These are phyloP conservation scores for Epicauta chinensis DNA, from an alignment of 1,140 invertebrate genomes.

Conservation along the genomic window DNA sequence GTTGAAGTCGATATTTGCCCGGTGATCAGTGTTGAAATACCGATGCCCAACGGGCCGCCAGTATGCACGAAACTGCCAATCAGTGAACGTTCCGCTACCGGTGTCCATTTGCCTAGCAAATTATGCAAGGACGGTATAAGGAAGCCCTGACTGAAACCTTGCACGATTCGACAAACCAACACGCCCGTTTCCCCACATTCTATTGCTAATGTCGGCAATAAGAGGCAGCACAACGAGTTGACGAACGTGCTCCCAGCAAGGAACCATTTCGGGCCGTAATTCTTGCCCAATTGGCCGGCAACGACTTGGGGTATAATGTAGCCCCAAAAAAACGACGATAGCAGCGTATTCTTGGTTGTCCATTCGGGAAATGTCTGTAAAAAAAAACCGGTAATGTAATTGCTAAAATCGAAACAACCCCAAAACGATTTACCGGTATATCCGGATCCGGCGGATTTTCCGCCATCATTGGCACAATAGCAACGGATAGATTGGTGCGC, in stretches of 20 bases:
- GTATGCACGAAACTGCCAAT: constrained; percentile 6
- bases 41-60: constrained; percentile 63
- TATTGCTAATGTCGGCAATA: constrained; percentile 43
- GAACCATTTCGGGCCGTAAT: constrained; percentile 56
- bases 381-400: neutral
- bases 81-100: constrained; percentile 48
- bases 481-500: constrained; percentile 1
- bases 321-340: constrained; percentile 62
- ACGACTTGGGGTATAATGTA: constrained; percentile 52
- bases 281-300: constrained; percentile 58
- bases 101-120: constrained; percentile 70
- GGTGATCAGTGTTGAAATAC: constrained; percentile 62
- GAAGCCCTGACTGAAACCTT: constrained; percentile 72
- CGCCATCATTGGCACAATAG: constrained; percentile 6
- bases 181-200: constrained; percentile 45
- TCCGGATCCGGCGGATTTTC: neutral
- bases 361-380: constrained; percentile 7
- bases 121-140: constrained; percentile 72
- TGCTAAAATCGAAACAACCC: neutral
- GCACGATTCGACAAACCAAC: constrained; percentile 56
- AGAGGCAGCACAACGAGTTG: constrained; percentile 46
- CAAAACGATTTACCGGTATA: constrained; percentile 5
- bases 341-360: constrained; percentile 42
- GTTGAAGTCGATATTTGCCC: constrained; percentile 56
- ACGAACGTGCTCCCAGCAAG: constrained; percentile 51